Evolutionary conservation across 2,797 vertebrate species (phyloP), one percentile per base, ranked within the genome.

Genomic region (Ceyx erithaca): DNA sequence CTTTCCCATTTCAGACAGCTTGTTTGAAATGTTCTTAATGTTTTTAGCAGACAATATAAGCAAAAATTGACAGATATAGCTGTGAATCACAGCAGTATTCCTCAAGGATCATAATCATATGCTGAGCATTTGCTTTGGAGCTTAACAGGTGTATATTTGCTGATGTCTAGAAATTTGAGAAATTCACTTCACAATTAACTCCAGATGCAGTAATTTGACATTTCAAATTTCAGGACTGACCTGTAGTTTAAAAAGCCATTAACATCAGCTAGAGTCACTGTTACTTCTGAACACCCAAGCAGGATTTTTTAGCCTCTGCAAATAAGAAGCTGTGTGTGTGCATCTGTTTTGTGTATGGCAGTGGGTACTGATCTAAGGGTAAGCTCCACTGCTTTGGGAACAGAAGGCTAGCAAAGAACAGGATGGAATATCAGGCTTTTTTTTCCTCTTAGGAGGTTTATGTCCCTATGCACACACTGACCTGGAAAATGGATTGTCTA

Each of bases 41-140:
- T 81, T 94, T 89, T 76, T 43, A 80, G 33, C 31, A 88, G 75
- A 91, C 30, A 85, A 66, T 93, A 46, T 92, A 49, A 86, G 30
- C 45, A 90, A 85, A 90, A 94, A 19, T 37, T 71, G 89, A 71
- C 68, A 87, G 21, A 7, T n/a, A 6, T 71, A 66, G n/a, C 69
- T 77, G 64, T 87, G 89, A 85, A 92, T 92, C 63, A 83, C 76
- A 88, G 81, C 48, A 80, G 48, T 80, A 83, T 71, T 95, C 20
- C 63, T 91, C 82, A 69, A 18, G 48, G 79, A 84, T 69, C 78
- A 15, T 55, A 87, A 73, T 66, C 3, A 3, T 41, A 77, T 80
- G 55, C 40, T 84, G 33, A 95, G 26, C 4, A 71, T 91, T 90
- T 81, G 45, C 59, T 87, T 89, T 67, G 85, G 31, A 57, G 52